A percentile compares a stretch with the other conserved stretches of the same genome.
Evolutionary conservation across 2,888 invertebrate genomes (phyloP).

Genomic region (Agriotes lineatus): DNA sequence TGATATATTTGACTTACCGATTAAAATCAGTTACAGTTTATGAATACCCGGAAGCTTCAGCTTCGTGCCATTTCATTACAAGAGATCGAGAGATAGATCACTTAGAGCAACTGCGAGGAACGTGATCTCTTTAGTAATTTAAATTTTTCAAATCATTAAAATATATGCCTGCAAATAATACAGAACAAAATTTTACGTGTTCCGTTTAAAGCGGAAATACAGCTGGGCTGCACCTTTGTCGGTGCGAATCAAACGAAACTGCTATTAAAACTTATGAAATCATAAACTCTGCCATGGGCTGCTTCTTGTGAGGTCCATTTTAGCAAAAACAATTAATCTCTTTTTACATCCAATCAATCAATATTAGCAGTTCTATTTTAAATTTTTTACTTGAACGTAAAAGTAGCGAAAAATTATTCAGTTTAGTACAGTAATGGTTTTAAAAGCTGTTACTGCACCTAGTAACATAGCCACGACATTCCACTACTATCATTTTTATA

Average conservation of each 20-base stretch:
- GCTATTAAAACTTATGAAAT: conserved; percentile 5
- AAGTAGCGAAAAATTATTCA: too few species aligned
- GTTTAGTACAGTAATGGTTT: too few species aligned
- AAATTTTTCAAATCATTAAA: conserved; percentile 1
- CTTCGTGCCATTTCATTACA: conserved; percentile 14
- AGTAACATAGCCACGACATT: too few species aligned
- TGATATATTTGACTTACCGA: conserved; percentile 21
- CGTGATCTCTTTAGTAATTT: conserved; percentile 16
- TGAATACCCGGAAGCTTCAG: conserved; percentile 23
- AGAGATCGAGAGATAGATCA: conserved; percentile 21
- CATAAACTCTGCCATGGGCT: neutral
- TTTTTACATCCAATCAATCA: too few species aligned
- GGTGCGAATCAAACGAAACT: conserved; percentile 4
- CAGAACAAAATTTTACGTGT: neutral
- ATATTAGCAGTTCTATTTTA: too few species aligned
- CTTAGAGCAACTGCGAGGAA: conserved; percentile 6
- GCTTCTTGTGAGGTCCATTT: conserved; percentile 6
- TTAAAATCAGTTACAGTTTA: conserved; percentile 15
- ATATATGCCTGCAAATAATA: too few species aligned
- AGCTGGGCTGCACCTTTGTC: neutral
- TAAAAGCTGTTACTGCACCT: too few species aligned
- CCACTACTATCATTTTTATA: too few species aligned
- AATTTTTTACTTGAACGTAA: too few species aligned
- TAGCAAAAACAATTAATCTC: too few species aligned
- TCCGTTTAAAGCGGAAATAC: conserved; percentile 4